Evolutionary conservation across 2,113 vertebrate species (phyloP).

Genomic region (Gambusia affinis): DNA sequence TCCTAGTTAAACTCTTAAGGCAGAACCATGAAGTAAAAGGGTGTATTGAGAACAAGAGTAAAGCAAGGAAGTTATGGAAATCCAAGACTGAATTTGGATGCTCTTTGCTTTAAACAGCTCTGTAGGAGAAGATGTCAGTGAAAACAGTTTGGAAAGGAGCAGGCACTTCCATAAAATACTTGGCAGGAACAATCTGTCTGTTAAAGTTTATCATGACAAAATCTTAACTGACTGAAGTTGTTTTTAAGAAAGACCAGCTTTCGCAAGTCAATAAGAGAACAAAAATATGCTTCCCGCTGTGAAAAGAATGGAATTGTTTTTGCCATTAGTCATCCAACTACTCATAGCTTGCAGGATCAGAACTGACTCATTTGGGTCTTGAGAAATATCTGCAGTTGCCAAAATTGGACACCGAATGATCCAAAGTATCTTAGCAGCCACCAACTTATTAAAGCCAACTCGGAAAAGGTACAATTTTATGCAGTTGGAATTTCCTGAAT

Average conservation of each 20-base stretch:
- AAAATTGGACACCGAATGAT: background rate
- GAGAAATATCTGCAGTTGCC: background rate
- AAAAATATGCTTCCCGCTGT: background rate
- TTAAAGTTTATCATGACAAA: background rate
- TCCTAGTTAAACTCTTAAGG: background rate
- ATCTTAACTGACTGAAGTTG: background rate
- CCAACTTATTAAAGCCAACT: background rate
- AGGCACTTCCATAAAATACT: background rate
- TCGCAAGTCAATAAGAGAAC: background rate
- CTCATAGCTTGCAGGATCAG: background rate
- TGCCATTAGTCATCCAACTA: background rate
- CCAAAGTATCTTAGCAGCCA: background rate
- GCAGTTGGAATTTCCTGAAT: background rate
- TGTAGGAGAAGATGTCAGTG: background rate
- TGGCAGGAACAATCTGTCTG: background rate
- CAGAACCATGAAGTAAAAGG: no score
- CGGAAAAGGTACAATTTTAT: background rate
- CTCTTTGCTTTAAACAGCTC: background rate
- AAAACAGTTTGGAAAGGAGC: background rate
- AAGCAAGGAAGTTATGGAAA: background rate
- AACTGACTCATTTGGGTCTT: background rate
- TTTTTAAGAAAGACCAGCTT: background rate
- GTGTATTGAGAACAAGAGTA: background rate
- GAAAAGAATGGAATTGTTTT: background rate
- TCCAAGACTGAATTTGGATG: background rate